These are phyloP conservation scores for Vireo griseus DNA, from an alignment of 2,797 vertebrate species.

Conservation along the genomic window DNA sequence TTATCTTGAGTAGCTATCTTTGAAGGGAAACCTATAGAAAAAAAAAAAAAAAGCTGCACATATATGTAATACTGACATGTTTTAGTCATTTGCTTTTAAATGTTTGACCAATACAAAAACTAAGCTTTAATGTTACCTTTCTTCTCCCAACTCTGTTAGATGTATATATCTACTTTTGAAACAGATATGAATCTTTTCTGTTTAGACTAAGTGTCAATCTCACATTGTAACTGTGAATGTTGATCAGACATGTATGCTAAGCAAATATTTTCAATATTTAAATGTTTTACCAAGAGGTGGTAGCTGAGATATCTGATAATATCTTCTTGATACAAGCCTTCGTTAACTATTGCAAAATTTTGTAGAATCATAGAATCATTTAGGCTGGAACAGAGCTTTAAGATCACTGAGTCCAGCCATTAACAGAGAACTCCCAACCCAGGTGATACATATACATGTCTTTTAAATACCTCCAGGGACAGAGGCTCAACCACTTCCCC, in stretches of 20 bases:
- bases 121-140: constrained; percentile 52
- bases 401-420: accelerated
- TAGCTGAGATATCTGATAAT: neutral
- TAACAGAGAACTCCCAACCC: neutral
- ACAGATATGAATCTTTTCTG: constrained; percentile 30
- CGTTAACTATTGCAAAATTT: neutral
- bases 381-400: neutral
- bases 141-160: neutral
- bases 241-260: neutral
- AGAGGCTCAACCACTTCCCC: neutral
- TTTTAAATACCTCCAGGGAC: neutral
- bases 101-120: constrained; percentile 53
- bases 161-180: neutral
- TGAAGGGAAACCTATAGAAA: neutral
- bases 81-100: constrained; percentile 55
- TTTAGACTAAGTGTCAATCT: constrained; percentile 35
- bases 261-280: neutral
- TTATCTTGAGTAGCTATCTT: constrained; percentile 55
- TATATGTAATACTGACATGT: constrained; percentile 46
- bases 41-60: neutral
- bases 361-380: neutral
- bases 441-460: neutral
- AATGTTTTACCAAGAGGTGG: neutral
- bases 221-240: neutral
- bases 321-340: neutral